phyloP scores from a whole-genome alignment of 2,888 invertebrate genomes.

The Lagria hirta region DNA sequence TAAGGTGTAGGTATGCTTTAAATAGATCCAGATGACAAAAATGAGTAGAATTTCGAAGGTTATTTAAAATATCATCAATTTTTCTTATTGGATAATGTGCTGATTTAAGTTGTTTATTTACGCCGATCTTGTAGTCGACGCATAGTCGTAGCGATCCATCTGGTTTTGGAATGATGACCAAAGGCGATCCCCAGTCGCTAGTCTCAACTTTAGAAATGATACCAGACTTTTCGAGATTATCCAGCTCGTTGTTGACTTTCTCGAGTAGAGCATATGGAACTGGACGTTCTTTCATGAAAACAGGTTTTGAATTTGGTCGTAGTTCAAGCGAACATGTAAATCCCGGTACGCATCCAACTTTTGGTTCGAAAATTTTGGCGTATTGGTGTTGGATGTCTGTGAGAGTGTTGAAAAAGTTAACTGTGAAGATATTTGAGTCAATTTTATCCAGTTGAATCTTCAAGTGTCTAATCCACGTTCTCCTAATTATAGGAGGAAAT shows the following conservation, averaged over 20 bases:
- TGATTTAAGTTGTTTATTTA: constrained; percentile 30
- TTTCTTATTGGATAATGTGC: constrained; percentile 28
- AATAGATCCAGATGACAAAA: constrained; percentile 38
- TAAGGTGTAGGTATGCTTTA: constrained; percentile 37
- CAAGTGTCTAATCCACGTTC: no score
- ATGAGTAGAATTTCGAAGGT: constrained; percentile 30
- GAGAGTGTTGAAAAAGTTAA: no score
- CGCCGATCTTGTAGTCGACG: constrained; percentile 33
- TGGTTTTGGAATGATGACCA: constrained; percentile 30
- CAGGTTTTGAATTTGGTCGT: no score
- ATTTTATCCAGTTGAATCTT: no score
- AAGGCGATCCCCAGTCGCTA: constrained; percentile 31
- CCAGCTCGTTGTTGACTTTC: not conserved
- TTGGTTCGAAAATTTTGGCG: no score
- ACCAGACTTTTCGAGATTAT: not conserved
- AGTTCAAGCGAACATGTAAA: no score
- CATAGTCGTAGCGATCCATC: constrained; percentile 27
- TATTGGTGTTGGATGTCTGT: no score
- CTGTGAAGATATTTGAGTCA: no score
- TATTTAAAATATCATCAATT: constrained; percentile 34
- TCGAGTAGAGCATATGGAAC: not conserved
- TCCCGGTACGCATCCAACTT: no score
- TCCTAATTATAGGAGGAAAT: no score
- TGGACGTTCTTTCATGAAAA: no score
- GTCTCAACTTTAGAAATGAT: constrained; percentile 18